Evolutionary conservation across 2,113 vertebrate genomes (phyloP).

Genomic region (Rhipidura dahli): DNA sequence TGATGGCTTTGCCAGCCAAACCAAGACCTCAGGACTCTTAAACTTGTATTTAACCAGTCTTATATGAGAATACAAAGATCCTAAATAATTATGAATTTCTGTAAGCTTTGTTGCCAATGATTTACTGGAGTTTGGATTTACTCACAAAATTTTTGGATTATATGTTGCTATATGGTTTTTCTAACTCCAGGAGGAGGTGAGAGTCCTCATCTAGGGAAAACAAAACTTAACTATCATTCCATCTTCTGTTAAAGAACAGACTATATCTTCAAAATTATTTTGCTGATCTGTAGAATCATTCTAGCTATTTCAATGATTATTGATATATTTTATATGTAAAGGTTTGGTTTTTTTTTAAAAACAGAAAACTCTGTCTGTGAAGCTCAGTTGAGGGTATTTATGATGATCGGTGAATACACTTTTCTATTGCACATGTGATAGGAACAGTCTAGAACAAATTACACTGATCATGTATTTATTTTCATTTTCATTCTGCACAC

Average conservation of each 20-base stretch:
- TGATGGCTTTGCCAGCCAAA: not conserved
- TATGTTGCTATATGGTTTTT: not conserved
- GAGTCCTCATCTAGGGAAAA: not conserved
- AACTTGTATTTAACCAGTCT: not conserved
- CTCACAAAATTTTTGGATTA: not conserved
- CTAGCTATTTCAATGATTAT: not conserved
- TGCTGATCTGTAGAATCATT: not conserved
- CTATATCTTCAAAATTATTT: not conserved
- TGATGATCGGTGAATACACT: not conserved
- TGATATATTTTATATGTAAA: not conserved
- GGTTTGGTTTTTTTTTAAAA: not conserved
- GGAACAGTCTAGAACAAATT: not conserved
- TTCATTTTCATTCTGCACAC: not conserved
- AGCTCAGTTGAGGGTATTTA: not conserved
- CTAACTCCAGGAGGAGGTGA: not conserved
- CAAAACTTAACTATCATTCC: not conserved
- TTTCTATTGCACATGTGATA: not conserved
- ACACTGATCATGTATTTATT: not conserved
- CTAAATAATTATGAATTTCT: not conserved
- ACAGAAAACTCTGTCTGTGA: not conserved
- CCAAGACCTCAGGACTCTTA: not conserved
- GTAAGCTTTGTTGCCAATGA: not conserved
- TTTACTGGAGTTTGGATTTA: not conserved
- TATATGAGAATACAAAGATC: not conserved
- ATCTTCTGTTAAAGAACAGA: not conserved